These are phyloP conservation scores for Dipodomys merriami DNA, from an alignment of 2,113 vertebrate genomes.

Conservation along the genomic window DNA sequence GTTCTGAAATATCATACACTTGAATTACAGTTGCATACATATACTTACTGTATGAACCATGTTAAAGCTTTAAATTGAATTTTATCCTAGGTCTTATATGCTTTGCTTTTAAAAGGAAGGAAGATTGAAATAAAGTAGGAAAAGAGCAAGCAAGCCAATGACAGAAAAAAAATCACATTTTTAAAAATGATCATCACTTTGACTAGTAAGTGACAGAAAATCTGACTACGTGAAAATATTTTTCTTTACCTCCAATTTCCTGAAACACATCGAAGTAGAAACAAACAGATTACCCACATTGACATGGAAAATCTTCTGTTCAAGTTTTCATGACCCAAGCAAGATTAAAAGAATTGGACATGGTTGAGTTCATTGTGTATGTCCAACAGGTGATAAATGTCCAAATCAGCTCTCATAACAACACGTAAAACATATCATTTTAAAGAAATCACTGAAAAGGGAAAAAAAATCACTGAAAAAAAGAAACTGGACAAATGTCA, in stretches of 20 bases:
- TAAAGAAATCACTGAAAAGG: neutral
- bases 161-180: neutral
- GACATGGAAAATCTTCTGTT: neutral
- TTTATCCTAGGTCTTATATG: neutral
- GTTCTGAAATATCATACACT: neutral
- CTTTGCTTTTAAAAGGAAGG: neutral
- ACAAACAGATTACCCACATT: neutral
- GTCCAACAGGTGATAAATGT: neutral
- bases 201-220: neutral
- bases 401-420: constrained; percentile 31
- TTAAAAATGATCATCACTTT: neutral
- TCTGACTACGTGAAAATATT: neutral
- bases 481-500: neutral
- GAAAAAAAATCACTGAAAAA: neutral
- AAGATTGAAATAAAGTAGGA: neutral
- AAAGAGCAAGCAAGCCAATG: neutral
- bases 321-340: neutral
- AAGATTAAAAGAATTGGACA: neutral
- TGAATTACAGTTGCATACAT: neutral
- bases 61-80: neutral
- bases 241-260: neutral
- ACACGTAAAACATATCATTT: neutral
- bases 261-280: neutral
- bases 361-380: neutral
- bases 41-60: neutral